phyloP scores from a whole-genome alignment of 2,113 vertebrate genomes.

The Ceyx cyanopectus region DNA sequence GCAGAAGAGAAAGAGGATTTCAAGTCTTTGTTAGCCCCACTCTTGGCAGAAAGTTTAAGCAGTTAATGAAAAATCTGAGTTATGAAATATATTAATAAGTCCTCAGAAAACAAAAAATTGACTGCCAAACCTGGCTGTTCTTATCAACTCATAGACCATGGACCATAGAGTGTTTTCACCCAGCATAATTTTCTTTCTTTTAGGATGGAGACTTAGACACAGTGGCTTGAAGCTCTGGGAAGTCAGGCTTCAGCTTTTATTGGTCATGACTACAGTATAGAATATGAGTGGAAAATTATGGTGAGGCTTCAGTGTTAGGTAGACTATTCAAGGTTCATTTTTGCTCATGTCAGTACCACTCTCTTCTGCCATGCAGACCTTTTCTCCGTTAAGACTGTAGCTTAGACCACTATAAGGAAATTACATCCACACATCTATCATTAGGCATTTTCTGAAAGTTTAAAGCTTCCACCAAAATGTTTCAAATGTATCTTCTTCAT shows the following conservation, averaged over 20 bases:
- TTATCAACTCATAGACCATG: too few species aligned
- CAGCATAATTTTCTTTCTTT: fast-evolving
- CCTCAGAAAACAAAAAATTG: neutral
- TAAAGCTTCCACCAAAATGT: neutral
- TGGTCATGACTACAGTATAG: neutral
- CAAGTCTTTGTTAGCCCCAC: neutral
- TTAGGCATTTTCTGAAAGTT: neutral
- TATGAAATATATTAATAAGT: neutral
- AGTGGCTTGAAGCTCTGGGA: fast-evolving
- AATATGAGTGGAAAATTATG: neutral
- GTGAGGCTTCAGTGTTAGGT: neutral
- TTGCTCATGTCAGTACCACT: neutral
- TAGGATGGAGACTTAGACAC: neutral
- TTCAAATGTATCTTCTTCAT: neutral
- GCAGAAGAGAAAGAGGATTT: fast-evolving
- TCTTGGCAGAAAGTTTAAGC: neutral
- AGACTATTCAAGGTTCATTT: neutral
- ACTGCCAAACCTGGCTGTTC: neutral
- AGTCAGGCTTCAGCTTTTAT: neutral
- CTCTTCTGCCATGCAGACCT: neutral
- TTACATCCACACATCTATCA: fast-evolving
- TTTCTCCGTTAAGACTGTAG: neutral
- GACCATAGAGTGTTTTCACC: neutral
- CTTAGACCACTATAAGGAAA: neutral
- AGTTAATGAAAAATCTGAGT: neutral